Evolutionary conservation across 2,797 vertebrate species (phyloP).

Genomic region (Anableps anableps): DNA sequence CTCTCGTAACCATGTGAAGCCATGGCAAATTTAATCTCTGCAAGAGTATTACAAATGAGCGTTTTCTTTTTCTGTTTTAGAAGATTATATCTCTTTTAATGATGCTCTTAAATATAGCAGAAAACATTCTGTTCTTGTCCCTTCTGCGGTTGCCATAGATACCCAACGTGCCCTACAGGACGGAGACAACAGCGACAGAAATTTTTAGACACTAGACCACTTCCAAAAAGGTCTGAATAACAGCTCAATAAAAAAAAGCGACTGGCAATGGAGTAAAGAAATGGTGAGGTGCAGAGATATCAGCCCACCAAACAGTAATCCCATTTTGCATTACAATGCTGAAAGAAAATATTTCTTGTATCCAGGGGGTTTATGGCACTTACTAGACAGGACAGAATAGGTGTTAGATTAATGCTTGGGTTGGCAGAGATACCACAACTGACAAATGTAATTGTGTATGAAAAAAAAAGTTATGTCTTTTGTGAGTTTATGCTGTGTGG

Average conservation of each 20-base stretch:
- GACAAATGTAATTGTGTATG: not conserved
- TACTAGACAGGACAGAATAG: not conserved
- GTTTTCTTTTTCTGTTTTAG: slow-evolving; percentile 23
- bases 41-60: not conserved
- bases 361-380: not conserved
- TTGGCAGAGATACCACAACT: not conserved
- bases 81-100: slow-evolving; percentile 25
- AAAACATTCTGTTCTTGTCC: slow-evolving; percentile 37
- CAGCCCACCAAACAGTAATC: not conserved
- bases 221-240: slow-evolving; percentile 33
- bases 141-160: slow-evolving; percentile 69
- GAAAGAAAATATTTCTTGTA: not conserved
- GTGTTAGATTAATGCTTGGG: slow-evolving; percentile 12
- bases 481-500: not conserved
- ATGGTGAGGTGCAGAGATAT: slow-evolving; percentile 10
- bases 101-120: slow-evolving; percentile 32
- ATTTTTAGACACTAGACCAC: slow-evolving; percentile 40
- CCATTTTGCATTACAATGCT: slow-evolving; percentile 4
- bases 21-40: slow-evolving; percentile 13
- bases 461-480: not conserved
- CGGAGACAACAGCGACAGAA: slow-evolving; percentile 24
- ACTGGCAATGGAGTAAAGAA: slow-evolving; percentile 19
- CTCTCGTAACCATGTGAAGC: slow-evolving; percentile 8
- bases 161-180: slow-evolving; percentile 55
- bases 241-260: slow-evolving; percentile 12